Base-by-base conservation (phyloP, 2,797 vertebrate genomes). In the Oreonectes daqikongensis region DNA sequence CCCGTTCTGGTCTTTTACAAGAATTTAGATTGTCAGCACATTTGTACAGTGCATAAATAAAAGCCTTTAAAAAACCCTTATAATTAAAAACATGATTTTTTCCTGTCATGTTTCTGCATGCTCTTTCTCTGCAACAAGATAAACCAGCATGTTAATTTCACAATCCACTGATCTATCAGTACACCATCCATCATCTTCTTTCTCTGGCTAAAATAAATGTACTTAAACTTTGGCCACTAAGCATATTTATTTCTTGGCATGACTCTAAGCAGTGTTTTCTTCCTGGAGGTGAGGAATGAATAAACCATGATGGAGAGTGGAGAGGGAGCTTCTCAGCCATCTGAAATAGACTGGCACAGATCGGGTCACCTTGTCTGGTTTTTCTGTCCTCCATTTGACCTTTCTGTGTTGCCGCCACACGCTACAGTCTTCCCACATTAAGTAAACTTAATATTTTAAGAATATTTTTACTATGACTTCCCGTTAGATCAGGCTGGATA, bases 281-380 rank as follows among this genome's bases (percentile, higher is more conserved):
- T 40, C 40, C 30, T 35, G 38, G 30, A 2, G 20, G 35, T 30
- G 53, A 52, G 35, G 38, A 79, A 87, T 87, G 81, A 90, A 86
- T 88, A 86, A 88, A 87, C 44, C 80, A 84, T 82, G 84, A 83
- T 81, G 82, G 82, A 55, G 48, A 81, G 65, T 69, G 79, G 85
- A 82, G 77, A 86, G 52, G 4, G 30, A 24, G 86, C 78, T 78
- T 82, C 86, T 89, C 87, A 85, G 87, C 85, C 77, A 81, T 85
- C 84, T 82, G 78, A 82, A 53, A 71, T 77, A 81, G 44, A 84
- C 63, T 32, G 66, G 40, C 40, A 46, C 77, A 78, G 79, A 83
- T 86, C 85, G 44, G 87, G 88, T 92, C 88, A 89, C 87, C 86
- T 88, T 89, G 87, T 85, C 85, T 87, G 72, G 18, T 20, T 60